These are phyloP conservation scores for Microcaecilia unicolor DNA, from an alignment of 2,797 vertebrate species.

Conservation along the genomic window DNA sequence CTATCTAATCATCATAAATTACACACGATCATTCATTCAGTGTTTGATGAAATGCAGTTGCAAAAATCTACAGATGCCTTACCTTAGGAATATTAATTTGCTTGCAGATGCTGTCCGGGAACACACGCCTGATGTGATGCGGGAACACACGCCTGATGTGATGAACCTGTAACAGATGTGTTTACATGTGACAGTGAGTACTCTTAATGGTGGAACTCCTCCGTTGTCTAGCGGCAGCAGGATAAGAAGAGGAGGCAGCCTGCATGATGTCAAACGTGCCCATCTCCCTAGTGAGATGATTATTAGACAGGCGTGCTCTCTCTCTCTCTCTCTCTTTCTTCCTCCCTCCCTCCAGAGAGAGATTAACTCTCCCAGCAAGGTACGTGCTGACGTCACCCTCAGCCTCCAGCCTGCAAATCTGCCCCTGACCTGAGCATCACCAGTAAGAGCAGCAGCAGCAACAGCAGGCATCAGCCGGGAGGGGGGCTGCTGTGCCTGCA, in stretches of 20 bases:
- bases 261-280: conserved; percentile 34
- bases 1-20: no score
- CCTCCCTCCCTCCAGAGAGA: conserved; percentile 30
- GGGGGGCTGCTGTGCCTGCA: conserved; percentile 13
- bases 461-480: not conserved
- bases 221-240: not conserved
- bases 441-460: conserved; percentile 10
- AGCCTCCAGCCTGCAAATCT: conserved; percentile 53
- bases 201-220: not conserved
- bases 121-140: not conserved
- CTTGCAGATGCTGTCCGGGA: conserved; percentile 15
- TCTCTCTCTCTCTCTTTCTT: no score
- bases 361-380: conserved; percentile 62
- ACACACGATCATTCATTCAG: no score
- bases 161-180: not conserved
- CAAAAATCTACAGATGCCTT: not conserved
- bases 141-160: conserved; percentile 6
- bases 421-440: conserved; percentile 24
- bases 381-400: conserved; percentile 55
- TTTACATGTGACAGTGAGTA: not conserved
- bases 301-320: no score
- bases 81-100: conserved; percentile 7
- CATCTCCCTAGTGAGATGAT: conserved; percentile 55
- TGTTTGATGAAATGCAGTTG: no score
- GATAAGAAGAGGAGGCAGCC: not conserved